Conservation (phyloP, 2,888 invertebrate species). For the Drosophila mimetica region DNA sequence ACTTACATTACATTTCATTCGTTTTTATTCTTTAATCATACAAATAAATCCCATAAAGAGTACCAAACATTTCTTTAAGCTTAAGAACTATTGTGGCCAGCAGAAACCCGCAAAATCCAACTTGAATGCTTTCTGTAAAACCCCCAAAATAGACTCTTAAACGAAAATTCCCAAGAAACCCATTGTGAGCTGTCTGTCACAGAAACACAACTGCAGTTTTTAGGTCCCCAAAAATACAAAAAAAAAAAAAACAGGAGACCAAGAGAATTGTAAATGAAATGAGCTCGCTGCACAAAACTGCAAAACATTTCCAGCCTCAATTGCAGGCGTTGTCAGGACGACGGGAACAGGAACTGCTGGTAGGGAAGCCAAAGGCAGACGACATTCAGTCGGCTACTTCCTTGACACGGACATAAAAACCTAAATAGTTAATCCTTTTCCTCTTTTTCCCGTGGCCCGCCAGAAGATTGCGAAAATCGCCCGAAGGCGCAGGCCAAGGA, state of each 20-base stretch:
- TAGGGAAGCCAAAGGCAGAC: conserved; percentile 12
- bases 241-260: conserved; percentile 3
- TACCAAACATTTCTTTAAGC: background rate
- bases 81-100: background rate
- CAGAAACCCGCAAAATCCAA: conserved; percentile 29
- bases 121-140: conserved; percentile 1
- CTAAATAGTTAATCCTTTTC: conserved; percentile 74
- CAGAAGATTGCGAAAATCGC: conserved; percentile 56
- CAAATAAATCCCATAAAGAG: background rate
- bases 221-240: conserved; percentile 7
- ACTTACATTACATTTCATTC: too few species aligned
- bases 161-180: conserved; percentile 19
- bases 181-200: conserved; percentile 25
- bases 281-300: conserved; percentile 21
- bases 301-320: conserved; percentile 36
- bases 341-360: conserved; percentile 29
- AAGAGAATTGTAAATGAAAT: conserved; percentile 39
- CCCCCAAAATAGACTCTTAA: conserved; percentile 12
- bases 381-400: conserved; percentile 63
- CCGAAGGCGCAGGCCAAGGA: conserved; percentile 39
- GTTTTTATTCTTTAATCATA: too few species aligned
- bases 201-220: conserved; percentile 1
- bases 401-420: conserved; percentile 56
- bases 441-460: conserved; percentile 31
- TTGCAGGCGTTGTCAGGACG: conserved; percentile 23